Base-by-base conservation (phyloP, 2,113 vertebrate genomes). In the Progne subis region DNA sequence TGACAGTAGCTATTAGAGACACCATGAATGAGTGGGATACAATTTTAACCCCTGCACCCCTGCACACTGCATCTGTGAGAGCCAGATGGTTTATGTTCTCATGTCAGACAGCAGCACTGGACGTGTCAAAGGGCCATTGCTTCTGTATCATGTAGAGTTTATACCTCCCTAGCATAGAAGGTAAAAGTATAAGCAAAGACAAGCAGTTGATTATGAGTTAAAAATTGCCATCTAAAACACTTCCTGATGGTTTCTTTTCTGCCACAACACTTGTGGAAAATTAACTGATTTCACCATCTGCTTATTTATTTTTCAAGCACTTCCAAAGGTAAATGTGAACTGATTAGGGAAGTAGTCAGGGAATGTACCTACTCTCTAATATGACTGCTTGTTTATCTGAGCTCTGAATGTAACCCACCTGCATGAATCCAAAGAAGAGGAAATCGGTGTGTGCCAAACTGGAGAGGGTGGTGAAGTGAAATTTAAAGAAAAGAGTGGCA, bases 241-340 rank as follows among this genome's bases (percentile, higher is more conserved):
- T 94, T 89, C 44, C 69, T 65, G 77, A 89, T 82, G 81, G 79
- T 85, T 82, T 47, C 41, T 90, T 89, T 93, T 94, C 81, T 88
- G 57, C 57, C 57, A 87, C 78, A 65, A 57, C 74, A 72, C 77
- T 95, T 85, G 37, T 37, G 44, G 84, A 85, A 95, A 92, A 91
- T 90, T 82, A 92, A 61, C 89, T 52, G 70, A 61, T 80, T 95
- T 92, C n/a, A 49, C 94, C 93, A 89, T 97, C 91, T 97, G 88
- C 88, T 94, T 96, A 67, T 95, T 94, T 95, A 59, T 94, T 94
- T 95, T 88, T 86, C 56, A 84, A 81, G 83, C 72, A 92, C 88
- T 95, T 83, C 41, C 9, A 81, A 93, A 90, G 88, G 91, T 95
- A 94, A 90, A 95, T 88, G 80, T 75, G 72, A 95, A 60, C 76